Evolutionary conservation across 2,113 vertebrate genomes (phyloP).

Genomic region (Dipodomys merriami): DNA sequence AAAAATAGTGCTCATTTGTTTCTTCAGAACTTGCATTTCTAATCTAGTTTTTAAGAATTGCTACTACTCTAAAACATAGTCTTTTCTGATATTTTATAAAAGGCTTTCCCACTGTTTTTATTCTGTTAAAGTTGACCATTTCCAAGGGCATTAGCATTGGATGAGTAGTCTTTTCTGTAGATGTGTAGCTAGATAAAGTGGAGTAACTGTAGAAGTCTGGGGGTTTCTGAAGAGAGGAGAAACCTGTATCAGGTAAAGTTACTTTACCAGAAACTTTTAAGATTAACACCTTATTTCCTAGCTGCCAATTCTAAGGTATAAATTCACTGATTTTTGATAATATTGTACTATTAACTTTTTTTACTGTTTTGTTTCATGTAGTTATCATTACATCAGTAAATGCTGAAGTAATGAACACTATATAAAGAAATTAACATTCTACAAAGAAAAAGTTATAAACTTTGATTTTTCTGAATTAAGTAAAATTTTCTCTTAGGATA

Average conservation of each 20-base stretch:
- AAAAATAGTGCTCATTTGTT: not conserved
- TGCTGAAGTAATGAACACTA: not conserved
- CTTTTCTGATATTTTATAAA: constrained; percentile 39
- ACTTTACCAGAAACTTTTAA: constrained; percentile 3
- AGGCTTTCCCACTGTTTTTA: not conserved
- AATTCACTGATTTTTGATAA: constrained; percentile 32
- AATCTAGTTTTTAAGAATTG: constrained; percentile 25
- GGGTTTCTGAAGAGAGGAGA: not conserved
- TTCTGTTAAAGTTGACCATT: constrained; percentile 39
- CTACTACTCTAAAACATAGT: not conserved
- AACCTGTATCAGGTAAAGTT: not conserved
- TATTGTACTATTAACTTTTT: not conserved
- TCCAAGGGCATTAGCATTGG: not conserved
- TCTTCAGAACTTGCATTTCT: constrained; percentile 50
- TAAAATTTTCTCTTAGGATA: constrained; percentile 5
- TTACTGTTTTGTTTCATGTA: constrained; percentile 20
- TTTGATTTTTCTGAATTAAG: constrained; percentile 44
- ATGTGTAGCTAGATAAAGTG: not conserved
- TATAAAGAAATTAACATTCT: constrained; percentile 8
- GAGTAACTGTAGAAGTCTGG: not conserved
- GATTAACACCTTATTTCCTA: not conserved
- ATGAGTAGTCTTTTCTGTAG: not conserved
- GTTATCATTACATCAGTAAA: constrained; percentile 24
- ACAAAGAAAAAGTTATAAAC: not conserved
- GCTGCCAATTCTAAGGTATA: not conserved